These are phyloP conservation scores for Leptinotarsa lineolata DNA, from an alignment of 1,140 invertebrate genomes.

Conservation along the genomic window DNA sequence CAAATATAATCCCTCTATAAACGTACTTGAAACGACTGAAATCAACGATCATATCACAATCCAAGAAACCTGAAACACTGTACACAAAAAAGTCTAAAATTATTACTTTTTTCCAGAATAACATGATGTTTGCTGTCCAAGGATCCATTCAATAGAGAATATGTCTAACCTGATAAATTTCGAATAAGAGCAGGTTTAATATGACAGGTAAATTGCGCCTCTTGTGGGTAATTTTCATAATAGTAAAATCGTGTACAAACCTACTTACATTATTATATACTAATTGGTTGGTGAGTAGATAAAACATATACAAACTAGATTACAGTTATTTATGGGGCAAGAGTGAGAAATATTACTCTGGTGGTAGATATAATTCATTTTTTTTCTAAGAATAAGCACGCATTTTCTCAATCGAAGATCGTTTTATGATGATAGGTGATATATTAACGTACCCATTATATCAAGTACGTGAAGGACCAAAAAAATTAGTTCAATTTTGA, in stretches of 20 bases:
- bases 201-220: neutral
- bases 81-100: neutral
- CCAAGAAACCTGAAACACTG: neutral
- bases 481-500: no score
- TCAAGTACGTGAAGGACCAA: no score
- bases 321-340: no score
- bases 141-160: neutral
- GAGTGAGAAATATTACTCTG: no score
- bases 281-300: no score
- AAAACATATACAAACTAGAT: no score
- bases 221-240: neutral
- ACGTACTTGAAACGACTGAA: constrained; percentile 23
- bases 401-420: no score
- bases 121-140: constrained; percentile 1
- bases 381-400: no score
- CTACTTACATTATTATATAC: no score
- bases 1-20: constrained; percentile 26
- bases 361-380: no score
- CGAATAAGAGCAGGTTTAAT: neutral
- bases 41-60: constrained; percentile 7
- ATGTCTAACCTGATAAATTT: neutral
- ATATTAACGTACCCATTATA: no score
- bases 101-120: neutral
- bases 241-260: neutral
- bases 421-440: no score